Percentiles rank a stretch among this genome's conserved stretches.
These are phyloP conservation scores for Clarias platycephalus DNA, from an alignment of 2,797 vertebrate species.

Conservation along the genomic window DNA sequence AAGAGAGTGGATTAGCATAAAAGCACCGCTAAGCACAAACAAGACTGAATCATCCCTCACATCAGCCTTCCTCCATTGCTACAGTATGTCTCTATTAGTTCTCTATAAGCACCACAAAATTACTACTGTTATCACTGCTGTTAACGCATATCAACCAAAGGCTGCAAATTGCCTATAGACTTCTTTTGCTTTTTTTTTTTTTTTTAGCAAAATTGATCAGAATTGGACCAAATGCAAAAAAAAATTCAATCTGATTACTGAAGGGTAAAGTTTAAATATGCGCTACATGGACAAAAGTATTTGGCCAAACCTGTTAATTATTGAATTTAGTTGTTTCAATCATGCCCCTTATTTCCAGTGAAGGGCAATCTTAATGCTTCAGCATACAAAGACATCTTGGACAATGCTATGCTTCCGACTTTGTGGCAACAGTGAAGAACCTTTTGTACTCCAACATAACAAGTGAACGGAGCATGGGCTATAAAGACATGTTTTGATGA, in stretches of 20 bases:
- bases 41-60: constrained; percentile 39
- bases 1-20: constrained; percentile 51
- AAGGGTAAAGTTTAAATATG: background rate
- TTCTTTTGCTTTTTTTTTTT: background rate
- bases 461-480: no score
- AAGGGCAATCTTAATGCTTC: no score
- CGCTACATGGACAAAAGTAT: no score
- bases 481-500: no score
- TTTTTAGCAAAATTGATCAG: background rate
- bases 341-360: no score
- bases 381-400: no score
- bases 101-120: background rate
- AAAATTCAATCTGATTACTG: background rate
- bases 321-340: no score
- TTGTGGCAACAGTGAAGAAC: no score
- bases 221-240: background rate
- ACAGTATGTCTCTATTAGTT: background rate
- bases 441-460: no score
- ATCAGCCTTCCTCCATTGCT: background rate
- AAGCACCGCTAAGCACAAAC: constrained; percentile 25
- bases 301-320: no score
- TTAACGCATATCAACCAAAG: background rate
- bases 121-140: background rate
- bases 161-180: background rate
- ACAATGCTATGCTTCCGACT: no score